These are phyloP conservation scores for Phalacrocorax carbo DNA, from an alignment of 2,113 vertebrate genomes.

Conservation along the genomic window DNA sequence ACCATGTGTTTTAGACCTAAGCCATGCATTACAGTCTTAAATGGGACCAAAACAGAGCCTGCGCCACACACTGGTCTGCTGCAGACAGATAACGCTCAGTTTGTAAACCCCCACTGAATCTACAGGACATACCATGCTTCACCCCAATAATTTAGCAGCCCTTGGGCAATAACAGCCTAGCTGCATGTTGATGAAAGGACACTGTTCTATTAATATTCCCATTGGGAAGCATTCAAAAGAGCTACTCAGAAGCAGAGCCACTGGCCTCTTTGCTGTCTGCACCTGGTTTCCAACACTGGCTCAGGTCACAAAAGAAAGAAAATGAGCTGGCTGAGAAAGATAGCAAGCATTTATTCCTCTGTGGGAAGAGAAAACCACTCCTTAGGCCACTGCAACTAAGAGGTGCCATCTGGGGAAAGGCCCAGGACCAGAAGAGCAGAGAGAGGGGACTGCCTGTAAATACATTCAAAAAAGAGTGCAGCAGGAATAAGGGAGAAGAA, in stretches of 20 bases:
- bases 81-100: background rate
- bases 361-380: background rate
- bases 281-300: background rate
- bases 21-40: background rate
- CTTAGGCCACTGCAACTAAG: background rate
- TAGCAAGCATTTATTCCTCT: background rate
- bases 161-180: conserved; percentile 9
- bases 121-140: background rate
- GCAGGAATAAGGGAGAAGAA: background rate
- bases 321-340: background rate
- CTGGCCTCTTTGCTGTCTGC: background rate
- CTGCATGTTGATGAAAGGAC: conserved; percentile 3
- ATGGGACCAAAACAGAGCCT: background rate
- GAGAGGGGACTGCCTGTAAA: background rate
- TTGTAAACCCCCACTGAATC: background rate
- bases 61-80: background rate
- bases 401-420: background rate
- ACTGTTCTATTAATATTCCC: background rate
- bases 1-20: background rate
- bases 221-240: background rate
- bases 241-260: background rate
- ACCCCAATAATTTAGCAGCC: conserved; percentile 28
- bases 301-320: conserved; percentile 2
- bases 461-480: background rate
- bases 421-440: background rate